Conservation (phyloP, 2,113 vertebrate genomes). For the Vulpes lagopus region DNA sequence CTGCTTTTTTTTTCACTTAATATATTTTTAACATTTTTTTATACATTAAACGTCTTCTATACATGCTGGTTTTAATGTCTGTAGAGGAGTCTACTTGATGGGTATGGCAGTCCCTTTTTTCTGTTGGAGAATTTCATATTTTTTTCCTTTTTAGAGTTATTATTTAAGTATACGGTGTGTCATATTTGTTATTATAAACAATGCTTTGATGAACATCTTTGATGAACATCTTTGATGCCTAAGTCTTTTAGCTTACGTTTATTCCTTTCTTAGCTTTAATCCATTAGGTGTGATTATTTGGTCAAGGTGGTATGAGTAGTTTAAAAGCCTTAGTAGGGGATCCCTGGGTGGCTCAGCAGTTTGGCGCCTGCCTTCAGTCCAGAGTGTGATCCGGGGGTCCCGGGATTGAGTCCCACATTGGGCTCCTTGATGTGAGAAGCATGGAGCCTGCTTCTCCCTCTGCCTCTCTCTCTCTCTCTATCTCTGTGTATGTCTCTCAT, state of each 20-base stretch:
- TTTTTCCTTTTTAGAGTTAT: not conserved
- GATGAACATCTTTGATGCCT: not conserved
- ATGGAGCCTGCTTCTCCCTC: no score
- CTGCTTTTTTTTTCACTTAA: not conserved
- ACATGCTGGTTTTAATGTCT: not conserved
- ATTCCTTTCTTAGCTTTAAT: slow-evolving; percentile 45
- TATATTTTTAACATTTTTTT: slow-evolving; percentile 11
- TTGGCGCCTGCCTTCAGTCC: no score
- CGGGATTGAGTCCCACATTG: no score
- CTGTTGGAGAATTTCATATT: slow-evolving; percentile 20
- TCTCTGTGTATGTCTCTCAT: no score
- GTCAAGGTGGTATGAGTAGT: not conserved
- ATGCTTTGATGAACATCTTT: not conserved
- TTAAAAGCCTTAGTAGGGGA: not conserved
- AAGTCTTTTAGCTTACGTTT: not conserved
- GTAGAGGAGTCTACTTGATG: not conserved
- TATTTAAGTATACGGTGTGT: not conserved
- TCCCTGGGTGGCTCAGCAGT: no score
- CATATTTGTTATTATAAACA: not conserved
- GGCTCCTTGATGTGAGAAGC: no score
- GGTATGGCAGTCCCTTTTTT: not conserved
- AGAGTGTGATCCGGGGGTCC: no score
- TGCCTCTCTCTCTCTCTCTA: no score
- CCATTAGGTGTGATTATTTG: not conserved
- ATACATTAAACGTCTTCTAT: not conserved